These are phyloP conservation scores for Vombatus ursinus DNA, from an alignment of 2,113 vertebrate species.

Conservation along the genomic window DNA sequence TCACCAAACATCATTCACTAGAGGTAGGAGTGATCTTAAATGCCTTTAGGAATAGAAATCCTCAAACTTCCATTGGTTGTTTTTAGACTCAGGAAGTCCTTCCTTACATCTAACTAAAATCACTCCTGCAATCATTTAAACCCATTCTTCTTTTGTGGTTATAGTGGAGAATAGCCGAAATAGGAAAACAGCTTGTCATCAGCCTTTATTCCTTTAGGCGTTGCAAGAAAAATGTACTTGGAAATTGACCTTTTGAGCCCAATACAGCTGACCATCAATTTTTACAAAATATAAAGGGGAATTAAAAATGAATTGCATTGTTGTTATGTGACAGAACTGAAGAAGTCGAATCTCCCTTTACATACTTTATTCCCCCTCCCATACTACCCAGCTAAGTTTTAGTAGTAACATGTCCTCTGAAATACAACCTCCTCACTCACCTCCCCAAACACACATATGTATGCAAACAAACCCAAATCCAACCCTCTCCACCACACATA, in stretches of 20 bases:
- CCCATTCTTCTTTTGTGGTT: background rate
- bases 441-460: background rate
- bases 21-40: background rate
- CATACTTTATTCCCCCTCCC: background rate
- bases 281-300: background rate
- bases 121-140: background rate
- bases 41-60: background rate
- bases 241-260: background rate
- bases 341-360: background rate
- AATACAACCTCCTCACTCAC: background rate
- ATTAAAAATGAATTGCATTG: background rate
- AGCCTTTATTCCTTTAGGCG: background rate
- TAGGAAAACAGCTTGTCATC: background rate
- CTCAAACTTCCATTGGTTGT: background rate
- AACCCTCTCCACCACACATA: background rate
- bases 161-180: constrained; percentile 3
- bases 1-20: background rate
- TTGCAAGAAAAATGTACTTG: background rate
- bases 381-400: background rate
- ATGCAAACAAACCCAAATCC: background rate
- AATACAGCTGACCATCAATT: background rate
- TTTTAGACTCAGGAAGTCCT: background rate
- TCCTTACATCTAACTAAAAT: background rate
- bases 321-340: background rate
- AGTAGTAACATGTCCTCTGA: background rate